Conservation (phyloP, 2,888 invertebrate genomes). For the Thereva unica region DNA sequence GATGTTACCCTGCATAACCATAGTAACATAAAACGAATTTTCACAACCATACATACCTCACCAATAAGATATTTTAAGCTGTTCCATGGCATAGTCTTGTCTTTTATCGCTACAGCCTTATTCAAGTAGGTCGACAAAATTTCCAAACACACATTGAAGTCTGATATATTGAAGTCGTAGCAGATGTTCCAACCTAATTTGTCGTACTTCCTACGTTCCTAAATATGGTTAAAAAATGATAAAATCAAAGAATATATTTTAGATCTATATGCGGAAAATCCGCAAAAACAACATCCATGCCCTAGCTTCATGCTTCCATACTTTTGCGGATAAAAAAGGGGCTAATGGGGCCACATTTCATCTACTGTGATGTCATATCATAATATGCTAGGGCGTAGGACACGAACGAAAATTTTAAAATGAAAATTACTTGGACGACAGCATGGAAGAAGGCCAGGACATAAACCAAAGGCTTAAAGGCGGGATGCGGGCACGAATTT, state of each 20-base stretch:
- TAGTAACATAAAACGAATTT: no score
- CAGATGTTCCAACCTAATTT: constrained; percentile 94
- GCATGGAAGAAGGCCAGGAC: constrained; percentile 93
- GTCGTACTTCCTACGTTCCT: constrained; percentile 90
- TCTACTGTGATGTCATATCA: neutral
- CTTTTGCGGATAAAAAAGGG: neutral
- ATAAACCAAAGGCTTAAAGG: constrained; percentile 82
- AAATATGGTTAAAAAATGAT: constrained; percentile 37
- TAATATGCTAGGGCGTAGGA: neutral
- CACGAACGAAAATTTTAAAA: constrained; percentile 1
- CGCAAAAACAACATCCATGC: constrained; percentile 7
- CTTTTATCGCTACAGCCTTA: constrained; percentile 64
- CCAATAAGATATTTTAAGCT: constrained; percentile 91
- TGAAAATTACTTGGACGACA: constrained; percentile 72
- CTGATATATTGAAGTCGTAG: constrained; percentile 93
- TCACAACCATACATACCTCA: constrained; percentile 63
- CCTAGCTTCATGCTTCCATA: neutral
- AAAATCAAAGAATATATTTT: constrained; percentile 2
- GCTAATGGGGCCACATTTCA: constrained; percentile 17
- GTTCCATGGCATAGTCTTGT: constrained; percentile 80
- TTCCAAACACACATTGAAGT: constrained; percentile 85
- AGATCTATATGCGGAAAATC: neutral
- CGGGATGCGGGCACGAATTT: constrained; percentile 72
- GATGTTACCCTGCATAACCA: no score
- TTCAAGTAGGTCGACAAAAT: constrained; percentile 84